A percentile compares a stretch with the other conserved stretches of the same genome.
phyloP scores from a whole-genome alignment of 2,797 vertebrate genomes.

The Sebastes kiyomatsui region DNA sequence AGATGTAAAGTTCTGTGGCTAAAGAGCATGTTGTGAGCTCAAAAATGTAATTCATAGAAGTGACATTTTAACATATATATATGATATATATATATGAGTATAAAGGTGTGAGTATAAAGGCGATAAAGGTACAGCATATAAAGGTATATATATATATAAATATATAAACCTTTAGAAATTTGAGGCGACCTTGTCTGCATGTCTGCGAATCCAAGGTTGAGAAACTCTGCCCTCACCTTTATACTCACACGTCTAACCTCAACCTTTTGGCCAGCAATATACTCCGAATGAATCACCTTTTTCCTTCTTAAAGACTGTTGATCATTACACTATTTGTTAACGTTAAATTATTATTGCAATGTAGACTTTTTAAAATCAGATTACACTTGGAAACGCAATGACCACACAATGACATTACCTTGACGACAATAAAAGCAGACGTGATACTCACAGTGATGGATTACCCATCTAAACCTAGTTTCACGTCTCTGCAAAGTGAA shows the following conservation, averaged over 20 bases:
- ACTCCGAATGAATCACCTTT: neutral
- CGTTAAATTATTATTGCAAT: neutral
- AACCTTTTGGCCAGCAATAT: neutral
- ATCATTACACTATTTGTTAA: neutral
- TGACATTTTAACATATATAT: neutral
- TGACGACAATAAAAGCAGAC: constrained; percentile 21
- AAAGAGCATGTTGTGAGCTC: neutral
- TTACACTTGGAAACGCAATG: neutral
- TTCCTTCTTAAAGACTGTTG: neutral
- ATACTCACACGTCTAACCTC: neutral
- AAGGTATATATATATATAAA: too few species aligned
- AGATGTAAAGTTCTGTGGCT: neutral
- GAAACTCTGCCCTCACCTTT: neutral
- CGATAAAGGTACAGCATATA: too few species aligned
- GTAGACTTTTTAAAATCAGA: neutral
- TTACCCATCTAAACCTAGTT: constrained; percentile 15
- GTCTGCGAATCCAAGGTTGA: neutral
- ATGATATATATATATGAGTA: too few species aligned
- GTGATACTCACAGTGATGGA: constrained; percentile 26
- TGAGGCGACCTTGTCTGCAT: neutral
- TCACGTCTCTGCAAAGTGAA: constrained; percentile 18
- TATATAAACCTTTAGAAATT: neutral
- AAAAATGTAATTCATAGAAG: neutral
- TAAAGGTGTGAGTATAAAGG: too few species aligned
- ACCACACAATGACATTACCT: constrained; percentile 19